Evolutionary conservation across 2,888 invertebrate genomes (phyloP).

Genomic region (Yponomeuta malinellus): DNA sequence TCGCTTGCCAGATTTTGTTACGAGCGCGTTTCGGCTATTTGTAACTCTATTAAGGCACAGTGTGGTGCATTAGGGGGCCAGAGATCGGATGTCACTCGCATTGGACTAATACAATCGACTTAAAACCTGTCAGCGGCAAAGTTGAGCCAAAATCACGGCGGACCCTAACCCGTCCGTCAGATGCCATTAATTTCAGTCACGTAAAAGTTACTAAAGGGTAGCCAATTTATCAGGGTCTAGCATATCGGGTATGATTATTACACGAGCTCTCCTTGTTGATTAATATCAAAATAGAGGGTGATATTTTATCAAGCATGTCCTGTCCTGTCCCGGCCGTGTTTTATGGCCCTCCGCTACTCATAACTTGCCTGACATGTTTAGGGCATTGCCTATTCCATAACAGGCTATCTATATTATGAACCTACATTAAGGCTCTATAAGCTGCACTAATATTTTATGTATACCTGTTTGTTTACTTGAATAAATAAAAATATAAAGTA

Average conservation of each 20-base stretch:
- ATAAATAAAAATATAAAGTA: too few relatives aligned
- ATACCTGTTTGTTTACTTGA: too few relatives aligned
- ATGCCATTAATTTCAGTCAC: not conserved
- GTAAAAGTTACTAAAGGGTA: not conserved
- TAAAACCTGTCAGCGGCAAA: too few relatives aligned
- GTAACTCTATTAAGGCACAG: not conserved
- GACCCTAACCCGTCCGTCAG: not conserved
- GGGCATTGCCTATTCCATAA: not conserved
- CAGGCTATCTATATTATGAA: not conserved
- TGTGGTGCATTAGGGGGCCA: not conserved
- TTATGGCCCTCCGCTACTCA: not conserved
- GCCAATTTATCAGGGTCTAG: slow-evolving; percentile 1
- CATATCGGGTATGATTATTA: not conserved
- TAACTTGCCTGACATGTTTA: not conserved
- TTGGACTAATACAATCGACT: not conserved
- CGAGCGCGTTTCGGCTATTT: not conserved
- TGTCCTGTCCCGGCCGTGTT: not conserved
- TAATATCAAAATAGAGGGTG: slow-evolving; percentile 4
- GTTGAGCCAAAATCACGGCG: not conserved
- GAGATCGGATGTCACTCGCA: not conserved
- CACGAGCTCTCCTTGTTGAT: not conserved
- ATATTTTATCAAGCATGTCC: not conserved
- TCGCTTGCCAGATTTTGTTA: not conserved
- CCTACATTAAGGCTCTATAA: too few relatives aligned
- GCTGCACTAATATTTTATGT: too few relatives aligned